A percentile compares a stretch with the other conserved stretches of the same genome.
phyloP scores from a whole-genome alignment of 2,888 invertebrate genomes.

The Silvanus unidentatus region DNA sequence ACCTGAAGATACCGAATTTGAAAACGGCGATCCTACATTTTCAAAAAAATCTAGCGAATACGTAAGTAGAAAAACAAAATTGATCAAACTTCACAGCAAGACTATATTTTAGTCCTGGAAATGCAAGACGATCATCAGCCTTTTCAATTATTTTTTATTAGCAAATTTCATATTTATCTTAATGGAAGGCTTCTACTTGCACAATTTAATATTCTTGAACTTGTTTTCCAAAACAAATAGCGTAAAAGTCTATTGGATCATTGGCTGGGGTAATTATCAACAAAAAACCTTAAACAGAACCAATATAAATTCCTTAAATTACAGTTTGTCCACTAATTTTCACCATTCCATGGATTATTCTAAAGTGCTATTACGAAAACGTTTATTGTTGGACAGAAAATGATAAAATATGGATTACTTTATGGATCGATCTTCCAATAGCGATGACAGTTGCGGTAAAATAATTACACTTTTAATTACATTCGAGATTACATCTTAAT shows the following conservation, averaged over 20 bases:
- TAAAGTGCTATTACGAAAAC: conserved; percentile 51
- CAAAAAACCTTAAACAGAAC: too few relatives aligned
- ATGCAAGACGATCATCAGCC: conserved; percentile 56
- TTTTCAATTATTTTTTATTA: conserved; percentile 59
- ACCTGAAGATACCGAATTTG: conserved; percentile 40
- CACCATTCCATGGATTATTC: conserved; percentile 54
- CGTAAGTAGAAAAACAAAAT: neutral
- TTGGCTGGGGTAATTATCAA: conserved; percentile 67
- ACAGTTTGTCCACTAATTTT: conserved; percentile 47
- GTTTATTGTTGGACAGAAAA: conserved; percentile 57
- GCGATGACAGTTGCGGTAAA: conserved; percentile 55
- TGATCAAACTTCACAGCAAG: neutral
- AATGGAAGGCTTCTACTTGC: conserved; percentile 65
- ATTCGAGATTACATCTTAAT: neutral
- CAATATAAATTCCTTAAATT: neutral
- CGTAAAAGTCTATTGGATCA: conserved; percentile 52
- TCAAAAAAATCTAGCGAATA: conserved; percentile 29
- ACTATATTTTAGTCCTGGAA: conserved; percentile 51
- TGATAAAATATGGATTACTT: conserved; percentile 46
- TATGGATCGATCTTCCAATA: conserved; percentile 54
- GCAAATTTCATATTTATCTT: conserved; percentile 65
- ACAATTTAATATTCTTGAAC: conserved; percentile 60
- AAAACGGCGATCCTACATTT: conserved; percentile 39
- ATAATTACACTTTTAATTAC: conserved; percentile 15
- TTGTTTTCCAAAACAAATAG: conserved; percentile 58